Evolutionary conservation across 2,113 vertebrate genomes (phyloP).

Genomic region (Nycticebus coucang): DNA sequence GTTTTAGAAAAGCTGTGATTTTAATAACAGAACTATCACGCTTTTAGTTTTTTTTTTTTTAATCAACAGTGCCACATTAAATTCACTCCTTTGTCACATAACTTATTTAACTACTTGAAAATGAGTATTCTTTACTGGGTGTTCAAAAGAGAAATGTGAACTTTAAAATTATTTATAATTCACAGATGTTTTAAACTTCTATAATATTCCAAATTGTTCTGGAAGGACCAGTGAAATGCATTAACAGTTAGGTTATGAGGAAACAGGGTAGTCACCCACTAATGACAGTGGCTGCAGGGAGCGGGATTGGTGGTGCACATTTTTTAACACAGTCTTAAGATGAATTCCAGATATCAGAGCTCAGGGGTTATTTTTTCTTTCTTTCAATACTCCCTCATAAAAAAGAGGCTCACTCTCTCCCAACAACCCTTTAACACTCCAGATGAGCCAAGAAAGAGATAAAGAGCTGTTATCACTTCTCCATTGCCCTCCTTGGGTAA

Average conservation of each 20-base stretch:
- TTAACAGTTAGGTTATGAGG: constrained; percentile 79
- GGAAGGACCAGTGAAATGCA: constrained; percentile 83
- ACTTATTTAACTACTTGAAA: constrained; percentile 86
- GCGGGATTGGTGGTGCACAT: not conserved
- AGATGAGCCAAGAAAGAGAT: constrained; percentile 30
- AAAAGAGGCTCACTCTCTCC: constrained; percentile 39
- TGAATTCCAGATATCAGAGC: constrained; percentile 57
- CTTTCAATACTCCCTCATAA: constrained; percentile 57
- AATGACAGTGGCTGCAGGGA: constrained; percentile 63
- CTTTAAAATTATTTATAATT: constrained; percentile 88
- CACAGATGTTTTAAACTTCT: constrained; percentile 85
- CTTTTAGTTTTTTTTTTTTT: constrained; percentile 52
- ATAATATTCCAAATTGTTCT: constrained; percentile 84
- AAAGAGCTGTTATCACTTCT: constrained; percentile 62
- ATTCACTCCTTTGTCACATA: constrained; percentile 82
- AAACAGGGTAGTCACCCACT: constrained; percentile 63
- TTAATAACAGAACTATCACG: constrained; percentile 71
- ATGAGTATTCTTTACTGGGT: constrained; percentile 84
- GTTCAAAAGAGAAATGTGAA: constrained; percentile 86
- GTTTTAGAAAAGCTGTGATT: constrained; percentile 74
- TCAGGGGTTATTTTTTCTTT: not conserved
- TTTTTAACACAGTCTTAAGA: constrained; percentile 50
- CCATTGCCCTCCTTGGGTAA: constrained; percentile 73
- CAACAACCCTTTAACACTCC: constrained; percentile 50
- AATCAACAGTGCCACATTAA: constrained; percentile 74